These are phyloP conservation scores for Vanacampus margaritifer DNA, from an alignment of 2,113 vertebrate species.

Conservation along the genomic window DNA sequence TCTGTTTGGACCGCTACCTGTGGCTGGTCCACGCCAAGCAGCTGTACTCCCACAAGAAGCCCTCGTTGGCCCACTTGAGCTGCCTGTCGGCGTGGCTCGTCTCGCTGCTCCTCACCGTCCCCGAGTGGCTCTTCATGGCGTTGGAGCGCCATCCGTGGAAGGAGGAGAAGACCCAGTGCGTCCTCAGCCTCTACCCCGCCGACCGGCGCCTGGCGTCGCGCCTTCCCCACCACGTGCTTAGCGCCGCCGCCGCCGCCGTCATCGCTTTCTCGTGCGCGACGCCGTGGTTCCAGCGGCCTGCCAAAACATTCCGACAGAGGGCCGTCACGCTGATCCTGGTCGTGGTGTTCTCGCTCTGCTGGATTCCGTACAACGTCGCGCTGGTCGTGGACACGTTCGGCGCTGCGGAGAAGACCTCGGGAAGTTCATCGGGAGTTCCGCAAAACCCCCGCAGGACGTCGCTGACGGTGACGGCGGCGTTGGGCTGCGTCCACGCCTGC, in stretches of 20 bases:
- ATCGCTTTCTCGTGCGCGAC: conserved; percentile 66
- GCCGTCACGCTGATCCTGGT: conserved; percentile 67
- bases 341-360: conserved; percentile 75
- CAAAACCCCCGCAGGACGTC: conserved; percentile 30
- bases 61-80: conserved; percentile 32
- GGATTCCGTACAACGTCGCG: conserved; percentile 80
- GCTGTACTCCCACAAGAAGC: conserved; percentile 55
- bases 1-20: conserved; percentile 73
- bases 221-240: conserved; percentile 57
- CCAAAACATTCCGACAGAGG: conserved; percentile 54
- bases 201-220: conserved; percentile 43
- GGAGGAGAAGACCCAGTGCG: conserved; percentile 45
- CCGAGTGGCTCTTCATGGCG: conserved; percentile 63
- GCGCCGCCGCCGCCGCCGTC: conserved; percentile 59
- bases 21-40: conserved; percentile 58
- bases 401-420: not conserved
- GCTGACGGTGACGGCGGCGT: conserved; percentile 53
- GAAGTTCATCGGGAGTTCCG: rapidly evolving
- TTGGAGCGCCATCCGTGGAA: rapidly evolving
- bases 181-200: conserved; percentile 30
- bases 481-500: conserved; percentile 78
- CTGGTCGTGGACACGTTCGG: conserved; percentile 68
- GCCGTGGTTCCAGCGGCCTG: conserved; percentile 33
- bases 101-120: conserved; percentile 69
- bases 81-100: conserved; percentile 66